phyloP scores from a whole-genome alignment of 2,888 invertebrate genomes.

The Aspidiotus destructor region DNA sequence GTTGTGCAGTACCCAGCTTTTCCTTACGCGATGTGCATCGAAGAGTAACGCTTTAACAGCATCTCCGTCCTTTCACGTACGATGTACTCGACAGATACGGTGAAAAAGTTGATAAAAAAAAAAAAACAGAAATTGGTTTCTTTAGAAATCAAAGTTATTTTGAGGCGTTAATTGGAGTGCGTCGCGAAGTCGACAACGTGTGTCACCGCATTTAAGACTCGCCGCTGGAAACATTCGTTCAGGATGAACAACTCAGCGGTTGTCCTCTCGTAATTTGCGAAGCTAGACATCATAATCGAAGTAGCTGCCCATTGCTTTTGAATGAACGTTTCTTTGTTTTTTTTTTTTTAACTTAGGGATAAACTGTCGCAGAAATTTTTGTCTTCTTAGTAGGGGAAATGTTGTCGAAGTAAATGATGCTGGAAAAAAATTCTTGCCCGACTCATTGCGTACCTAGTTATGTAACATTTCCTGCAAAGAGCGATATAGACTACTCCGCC shows the following conservation, averaged over 20 bases:
- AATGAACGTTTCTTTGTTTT: no score
- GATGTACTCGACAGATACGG: not conserved
- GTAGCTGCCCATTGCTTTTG: no score
- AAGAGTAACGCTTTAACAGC: slow-evolving; percentile 28
- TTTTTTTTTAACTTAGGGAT: no score
- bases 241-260: slow-evolving; percentile 19
- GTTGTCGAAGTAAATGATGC: no score
- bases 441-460: no score
- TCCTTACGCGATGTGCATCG: slow-evolving; percentile 4
- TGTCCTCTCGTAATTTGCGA: slow-evolving; percentile 28
- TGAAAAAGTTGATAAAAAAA: not conserved
- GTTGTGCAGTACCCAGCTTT: not conserved
- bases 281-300: slow-evolving; percentile 18
- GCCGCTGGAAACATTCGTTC: slow-evolving; percentile 16
- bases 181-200: slow-evolving; percentile 19
- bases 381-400: no score
- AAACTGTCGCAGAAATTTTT: no score
- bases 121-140: slow-evolving; percentile 15
- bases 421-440: no score
- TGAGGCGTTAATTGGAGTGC: slow-evolving; percentile 28
- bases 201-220: slow-evolving; percentile 18
- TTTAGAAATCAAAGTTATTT: slow-evolving; percentile 10
- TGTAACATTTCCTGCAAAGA: no score
- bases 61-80: slow-evolving; percentile 2
- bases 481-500: no score